Evolutionary conservation across 2,888 invertebrate genomes (phyloP).

Genomic region (Clostera curtula): DNA sequence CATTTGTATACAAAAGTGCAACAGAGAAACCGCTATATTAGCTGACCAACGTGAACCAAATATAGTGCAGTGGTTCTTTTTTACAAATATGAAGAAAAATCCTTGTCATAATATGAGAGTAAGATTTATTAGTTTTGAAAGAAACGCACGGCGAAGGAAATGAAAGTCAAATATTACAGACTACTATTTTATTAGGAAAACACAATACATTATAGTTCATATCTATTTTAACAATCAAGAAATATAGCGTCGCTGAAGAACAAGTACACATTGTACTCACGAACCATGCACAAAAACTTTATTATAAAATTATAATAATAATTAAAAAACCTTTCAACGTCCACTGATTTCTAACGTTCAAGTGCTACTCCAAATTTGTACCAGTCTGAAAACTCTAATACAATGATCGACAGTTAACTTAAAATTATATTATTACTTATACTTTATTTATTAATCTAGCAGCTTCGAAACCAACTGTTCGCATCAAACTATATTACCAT

Average conservation of each 20-base stretch:
- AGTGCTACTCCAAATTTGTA: conserved; percentile 33
- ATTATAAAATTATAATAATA: conserved; percentile 47
- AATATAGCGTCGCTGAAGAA: conserved; percentile 45
- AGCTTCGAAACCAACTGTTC: conserved; percentile 23
- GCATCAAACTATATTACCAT: conserved; percentile 2
- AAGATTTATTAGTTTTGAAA: no score
- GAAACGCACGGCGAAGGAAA: no score
- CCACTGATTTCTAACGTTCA: conserved; percentile 21
- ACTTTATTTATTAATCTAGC: conserved; percentile 27
- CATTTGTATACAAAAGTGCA: no score
- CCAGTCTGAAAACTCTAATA: conserved; percentile 31
- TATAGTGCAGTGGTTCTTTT: no score
- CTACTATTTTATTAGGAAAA: conserved; percentile 70
- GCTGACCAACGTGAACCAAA: no score
- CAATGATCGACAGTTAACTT: conserved; percentile 28
- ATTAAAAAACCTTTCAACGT: conserved; percentile 36
- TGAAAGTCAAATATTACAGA: conserved; percentile 45
- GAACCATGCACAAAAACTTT: conserved; percentile 49
- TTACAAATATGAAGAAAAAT: no score
- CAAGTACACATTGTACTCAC: conserved; percentile 59
- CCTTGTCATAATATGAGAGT: no score
- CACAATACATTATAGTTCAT: conserved; percentile 66
- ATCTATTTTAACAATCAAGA: conserved; percentile 62
- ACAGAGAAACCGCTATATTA: no score
- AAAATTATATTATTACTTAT: conserved; percentile 25